Percentiles rank a stretch among this genome's conserved stretches.
phyloP scores from a whole-genome alignment of 2,797 vertebrate genomes.

The Chiroxiphia lanceolata region DNA sequence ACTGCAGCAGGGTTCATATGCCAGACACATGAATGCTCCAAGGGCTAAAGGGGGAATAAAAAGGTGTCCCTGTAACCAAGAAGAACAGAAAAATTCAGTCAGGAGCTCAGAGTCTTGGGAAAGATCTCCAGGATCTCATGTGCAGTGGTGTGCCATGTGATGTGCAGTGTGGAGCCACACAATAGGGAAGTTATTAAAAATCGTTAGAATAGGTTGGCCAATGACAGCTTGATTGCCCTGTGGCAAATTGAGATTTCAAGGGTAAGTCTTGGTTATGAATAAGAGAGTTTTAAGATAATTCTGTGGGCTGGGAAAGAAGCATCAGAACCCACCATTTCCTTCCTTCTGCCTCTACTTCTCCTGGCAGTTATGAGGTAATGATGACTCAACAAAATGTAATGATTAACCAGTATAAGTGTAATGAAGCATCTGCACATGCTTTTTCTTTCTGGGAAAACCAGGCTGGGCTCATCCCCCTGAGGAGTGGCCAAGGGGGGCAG shows the following conservation, averaged over 20 bases:
- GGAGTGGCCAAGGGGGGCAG: neutral
- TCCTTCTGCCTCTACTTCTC: neutral
- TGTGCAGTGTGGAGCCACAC: neutral
- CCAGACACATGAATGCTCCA: slow-evolving; percentile 2
- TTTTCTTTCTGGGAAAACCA: neutral
- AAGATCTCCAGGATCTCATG: neutral
- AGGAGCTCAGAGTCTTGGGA: neutral
- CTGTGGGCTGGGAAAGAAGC: neutral
- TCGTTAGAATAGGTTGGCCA: neutral
- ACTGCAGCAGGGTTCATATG: neutral
- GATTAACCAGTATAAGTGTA: neutral
- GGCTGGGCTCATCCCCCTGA: neutral
- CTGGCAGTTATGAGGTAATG: neutral
- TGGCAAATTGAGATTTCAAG: slow-evolving; percentile 25
- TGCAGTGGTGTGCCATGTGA: neutral
- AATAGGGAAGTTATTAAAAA: neutral
- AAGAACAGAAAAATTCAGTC: neutral
- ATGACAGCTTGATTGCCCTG: neutral
- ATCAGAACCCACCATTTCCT: neutral
- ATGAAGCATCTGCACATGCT: neutral
- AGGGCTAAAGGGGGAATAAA: neutral
- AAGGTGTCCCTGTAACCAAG: neutral
- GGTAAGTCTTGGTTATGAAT: neutral
- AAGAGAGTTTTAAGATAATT: neutral
- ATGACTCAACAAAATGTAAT: neutral